Percentiles rank a stretch among this genome's conserved stretches.
Evolutionary conservation across 2,888 invertebrate genomes (phyloP).

Genomic region (Troilus luridus): DNA sequence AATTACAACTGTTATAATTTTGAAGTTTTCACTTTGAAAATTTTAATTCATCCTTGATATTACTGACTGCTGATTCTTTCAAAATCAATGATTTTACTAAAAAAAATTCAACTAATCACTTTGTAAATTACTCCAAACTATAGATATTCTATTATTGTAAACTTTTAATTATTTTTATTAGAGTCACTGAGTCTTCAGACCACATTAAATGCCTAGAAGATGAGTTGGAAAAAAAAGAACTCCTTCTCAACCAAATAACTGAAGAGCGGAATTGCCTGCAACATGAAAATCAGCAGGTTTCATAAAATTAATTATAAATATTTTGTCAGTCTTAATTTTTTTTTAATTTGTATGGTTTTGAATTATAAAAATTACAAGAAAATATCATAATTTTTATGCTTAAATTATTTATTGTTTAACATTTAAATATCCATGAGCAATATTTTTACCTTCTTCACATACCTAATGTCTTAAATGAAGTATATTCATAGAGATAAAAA

Average conservation of each 20-base stretch:
- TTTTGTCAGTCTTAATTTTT: background rate
- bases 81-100: too few relatives aligned
- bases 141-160: background rate
- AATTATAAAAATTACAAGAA: background rate
- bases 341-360: background rate
- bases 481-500: too few relatives aligned
- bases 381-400: background rate
- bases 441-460: too few relatives aligned
- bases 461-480: too few relatives aligned
- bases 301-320: background rate
- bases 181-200: background rate
- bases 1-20: too few relatives aligned
- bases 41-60: too few relatives aligned
- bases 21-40: too few relatives aligned
- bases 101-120: too few relatives aligned
- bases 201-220: background rate
- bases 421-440: too few relatives aligned
- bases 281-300: slow-evolving; percentile 21
- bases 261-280: background rate
- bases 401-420: too few relatives aligned
- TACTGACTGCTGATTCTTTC: too few relatives aligned
- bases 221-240: background rate
- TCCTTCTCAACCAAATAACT: background rate
- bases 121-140: background rate
- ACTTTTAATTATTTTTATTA: background rate